Evolutionary conservation across 2,797 vertebrate genomes (phyloP), one percentile per base, ranked within the genome.

Genomic region (Manis pentadactyla): DNA sequence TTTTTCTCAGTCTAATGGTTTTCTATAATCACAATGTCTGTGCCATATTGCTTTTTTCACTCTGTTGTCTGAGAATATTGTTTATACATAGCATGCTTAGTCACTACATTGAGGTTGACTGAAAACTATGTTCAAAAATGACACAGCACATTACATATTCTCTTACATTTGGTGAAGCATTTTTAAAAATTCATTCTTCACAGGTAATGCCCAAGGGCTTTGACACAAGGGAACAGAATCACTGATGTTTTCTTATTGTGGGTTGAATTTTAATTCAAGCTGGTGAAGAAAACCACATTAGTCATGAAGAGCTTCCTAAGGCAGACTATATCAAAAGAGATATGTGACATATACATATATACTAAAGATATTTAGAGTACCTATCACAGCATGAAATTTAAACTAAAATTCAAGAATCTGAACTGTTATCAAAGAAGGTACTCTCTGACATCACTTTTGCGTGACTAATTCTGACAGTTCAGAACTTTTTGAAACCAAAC

Each of bases 401-500:
- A 89, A 61, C 13, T 21, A 73, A 90, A 85, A 63, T 93, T 27
- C 11, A 61, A 14, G 14, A 87, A 57, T 55, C 75, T 59, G 73
- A 81, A 19, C 53, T 89, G 87, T 94, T 55, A 73, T 37, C 11
- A 82, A 91, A 74, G 19, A 11, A 90, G 46, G 51, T 74, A n/a
- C 25, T 68, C 61, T 73, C 17, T 95, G 89, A 89, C 75, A 90
- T 92, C 64, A 96, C 64, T 88, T 97, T 57, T 57, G 34, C 57
- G 46, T 74, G 87, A 90, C 66, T 77, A 55, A 92, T 85, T 93
- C 59, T 96, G 75, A 97, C 63, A 93, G 81, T 92, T 90, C 53
- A 85, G 78, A 97, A 96, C 77, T 93, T 97, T 94, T 63, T 81
- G 75, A 96, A 94, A 94, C 81, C 90, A 90, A 95, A 93, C 66